These are phyloP conservation scores for Octodon degus DNA, from an alignment of 2,113 vertebrate species.

Conservation along the genomic window DNA sequence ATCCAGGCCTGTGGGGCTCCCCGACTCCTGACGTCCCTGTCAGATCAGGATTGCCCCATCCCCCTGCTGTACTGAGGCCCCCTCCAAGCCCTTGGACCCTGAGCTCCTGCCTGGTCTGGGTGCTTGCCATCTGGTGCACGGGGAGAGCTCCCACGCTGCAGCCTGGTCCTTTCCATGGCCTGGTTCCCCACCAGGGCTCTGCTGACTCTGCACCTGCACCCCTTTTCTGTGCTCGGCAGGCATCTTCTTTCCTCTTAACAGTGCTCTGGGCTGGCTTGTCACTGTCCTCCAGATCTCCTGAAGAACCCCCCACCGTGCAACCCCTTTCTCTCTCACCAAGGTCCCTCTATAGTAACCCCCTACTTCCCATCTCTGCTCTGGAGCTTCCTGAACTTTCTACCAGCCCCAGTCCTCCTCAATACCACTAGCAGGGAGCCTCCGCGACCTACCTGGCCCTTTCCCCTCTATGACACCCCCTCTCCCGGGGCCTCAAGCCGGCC, in stretches of 20 bases:
- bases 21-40: not conserved
- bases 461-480: not conserved
- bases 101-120: not conserved
- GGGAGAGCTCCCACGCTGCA: not conserved
- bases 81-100: not conserved
- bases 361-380: not conserved
- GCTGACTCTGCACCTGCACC: not conserved
- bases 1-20: not conserved
- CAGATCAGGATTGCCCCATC: not conserved
- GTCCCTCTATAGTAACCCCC: not conserved
- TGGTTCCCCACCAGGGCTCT: not conserved
- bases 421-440: not conserved
- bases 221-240: not conserved
- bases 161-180: not conserved
- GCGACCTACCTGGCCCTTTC: slow-evolving; percentile 2
- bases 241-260: not conserved
- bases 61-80: not conserved
- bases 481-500: not conserved
- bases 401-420: not conserved
- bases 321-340: not conserved
- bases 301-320: not conserved
- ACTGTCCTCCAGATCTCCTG: not conserved
- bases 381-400: not conserved
- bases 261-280: not conserved
- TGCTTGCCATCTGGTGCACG: not conserved